These are phyloP conservation scores for Aegotheles bennettii DNA, from an alignment of 2,113 vertebrate genomes.

Conservation along the genomic window DNA sequence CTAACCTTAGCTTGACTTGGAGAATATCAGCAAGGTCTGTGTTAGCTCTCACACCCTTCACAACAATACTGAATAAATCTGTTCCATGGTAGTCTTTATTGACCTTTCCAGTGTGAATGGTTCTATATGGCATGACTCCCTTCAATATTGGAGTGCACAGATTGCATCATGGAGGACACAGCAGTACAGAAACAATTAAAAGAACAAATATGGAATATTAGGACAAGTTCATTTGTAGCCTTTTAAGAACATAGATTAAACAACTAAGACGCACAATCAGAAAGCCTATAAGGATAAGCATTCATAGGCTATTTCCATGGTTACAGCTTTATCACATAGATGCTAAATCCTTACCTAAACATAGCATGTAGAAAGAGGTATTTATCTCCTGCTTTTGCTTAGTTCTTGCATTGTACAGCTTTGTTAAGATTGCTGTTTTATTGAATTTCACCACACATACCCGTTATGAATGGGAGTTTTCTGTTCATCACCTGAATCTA, in stretches of 20 bases:
- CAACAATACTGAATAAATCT: neutral
- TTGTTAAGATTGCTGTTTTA: neutral
- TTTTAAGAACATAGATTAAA: constrained; percentile 43
- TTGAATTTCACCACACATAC: neutral
- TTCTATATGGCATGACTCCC: neutral
- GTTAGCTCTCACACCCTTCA: neutral
- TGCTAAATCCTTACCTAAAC: neutral
- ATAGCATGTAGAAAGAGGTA: neutral
- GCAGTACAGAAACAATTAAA: constrained; percentile 52
- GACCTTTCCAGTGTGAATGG: neutral
- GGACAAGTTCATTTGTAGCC: constrained; percentile 29
- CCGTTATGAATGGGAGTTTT: neutral
- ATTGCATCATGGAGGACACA: neutral
- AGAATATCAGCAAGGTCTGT: neutral
- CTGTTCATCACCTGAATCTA: neutral
- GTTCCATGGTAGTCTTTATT: neutral
- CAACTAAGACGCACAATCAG: neutral
- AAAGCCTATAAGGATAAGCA: neutral
- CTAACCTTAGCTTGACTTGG: neutral
- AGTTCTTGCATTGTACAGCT: neutral
- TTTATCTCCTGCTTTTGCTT: neutral
- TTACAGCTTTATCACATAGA: neutral
- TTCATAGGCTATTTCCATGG: neutral
- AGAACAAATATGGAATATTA: constrained; percentile 52
- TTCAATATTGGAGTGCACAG: neutral